These are phyloP conservation scores for Sepiola atlantica DNA, from an alignment of 2,888 invertebrate species.

Conservation along the genomic window DNA sequence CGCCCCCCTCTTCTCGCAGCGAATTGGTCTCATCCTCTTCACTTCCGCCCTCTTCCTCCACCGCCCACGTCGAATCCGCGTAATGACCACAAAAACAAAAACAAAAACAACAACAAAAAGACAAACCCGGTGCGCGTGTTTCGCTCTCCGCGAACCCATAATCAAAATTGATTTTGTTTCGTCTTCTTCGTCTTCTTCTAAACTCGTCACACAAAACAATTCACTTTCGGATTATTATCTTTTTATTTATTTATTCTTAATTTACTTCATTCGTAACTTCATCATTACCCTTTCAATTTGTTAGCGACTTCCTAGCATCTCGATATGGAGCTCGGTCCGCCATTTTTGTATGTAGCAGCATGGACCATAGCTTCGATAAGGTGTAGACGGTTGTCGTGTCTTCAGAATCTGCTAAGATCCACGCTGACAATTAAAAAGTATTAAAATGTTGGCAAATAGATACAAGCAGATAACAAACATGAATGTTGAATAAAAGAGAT, in stretches of 20 bases:
- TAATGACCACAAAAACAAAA: neutral
- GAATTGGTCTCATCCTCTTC: neutral
- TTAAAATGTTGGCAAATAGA: too few species aligned
- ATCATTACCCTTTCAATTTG: neutral
- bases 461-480: too few species aligned
- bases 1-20: neutral
- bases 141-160: neutral
- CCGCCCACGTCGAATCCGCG: too few species aligned
- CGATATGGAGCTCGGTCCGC: too few species aligned
- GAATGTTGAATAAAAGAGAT: too few species aligned
- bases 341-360: too few species aligned
- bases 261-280: neutral
- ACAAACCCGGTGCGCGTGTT: neutral
- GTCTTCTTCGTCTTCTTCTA: neutral
- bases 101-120: too few species aligned
- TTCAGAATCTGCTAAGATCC: too few species aligned
- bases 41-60: neutral
- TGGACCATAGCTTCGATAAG: too few species aligned
- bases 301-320: too few species aligned
- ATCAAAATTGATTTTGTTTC: slow-evolving; percentile 13
- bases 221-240: neutral
- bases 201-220: neutral
- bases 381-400: too few species aligned
- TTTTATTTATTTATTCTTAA: neutral
- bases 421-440: too few species aligned